Evolutionary conservation across 1,140 invertebrate genomes (phyloP).

Genomic region (Cyclargus thomasi): DNA sequence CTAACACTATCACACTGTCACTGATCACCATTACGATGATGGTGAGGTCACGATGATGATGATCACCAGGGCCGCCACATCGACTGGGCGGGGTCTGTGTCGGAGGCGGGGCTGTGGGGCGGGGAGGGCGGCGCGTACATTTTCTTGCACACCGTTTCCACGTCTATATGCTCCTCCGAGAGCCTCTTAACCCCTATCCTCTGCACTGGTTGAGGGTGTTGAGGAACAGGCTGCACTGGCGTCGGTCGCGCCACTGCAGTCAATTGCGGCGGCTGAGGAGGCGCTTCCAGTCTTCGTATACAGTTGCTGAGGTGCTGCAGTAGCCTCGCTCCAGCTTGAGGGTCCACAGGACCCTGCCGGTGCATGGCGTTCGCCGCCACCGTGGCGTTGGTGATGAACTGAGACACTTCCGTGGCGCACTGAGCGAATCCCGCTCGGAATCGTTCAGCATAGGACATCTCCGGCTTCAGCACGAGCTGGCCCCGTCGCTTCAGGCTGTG

Average conservation of each 20-base stretch:
- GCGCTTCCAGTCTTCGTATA: conserved; percentile 76
- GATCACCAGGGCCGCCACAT: conserved; percentile 76
- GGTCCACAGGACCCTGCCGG: conserved; percentile 80
- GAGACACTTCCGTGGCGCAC: conserved; percentile 93
- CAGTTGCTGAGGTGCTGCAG: conserved; percentile 90
- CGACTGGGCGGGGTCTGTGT: conserved; percentile 71
- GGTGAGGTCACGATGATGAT: conserved; percentile 21
- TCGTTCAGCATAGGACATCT: conserved; percentile 81
- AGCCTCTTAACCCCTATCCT: conserved; percentile 59
- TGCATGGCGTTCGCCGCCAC: conserved; percentile 85
- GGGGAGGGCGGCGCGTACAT: conserved; percentile 74
- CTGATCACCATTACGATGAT: conserved; percentile 38
- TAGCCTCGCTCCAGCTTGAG: conserved; percentile 86
- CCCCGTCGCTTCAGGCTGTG: conserved; percentile 82
- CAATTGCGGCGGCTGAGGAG: conserved; percentile 53
- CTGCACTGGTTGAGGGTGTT: conserved; percentile 51
- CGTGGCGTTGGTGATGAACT: conserved; percentile 78
- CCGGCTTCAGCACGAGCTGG: conserved; percentile 81
- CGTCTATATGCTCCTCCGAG: conserved; percentile 44
- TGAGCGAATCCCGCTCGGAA: conserved; percentile 94
- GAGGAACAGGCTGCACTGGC: conserved; percentile 70
- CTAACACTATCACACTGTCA: conserved; percentile 52
- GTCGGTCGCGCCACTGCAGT: conserved; percentile 55
- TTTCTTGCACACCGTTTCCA: conserved; percentile 53
- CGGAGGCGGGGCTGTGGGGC: conserved; percentile 75